A percentile compares a stretch with the other conserved stretches of the same genome.
Conservation (phyloP, 2,113 vertebrate genomes). For the Ranitomeya imitator region DNA sequence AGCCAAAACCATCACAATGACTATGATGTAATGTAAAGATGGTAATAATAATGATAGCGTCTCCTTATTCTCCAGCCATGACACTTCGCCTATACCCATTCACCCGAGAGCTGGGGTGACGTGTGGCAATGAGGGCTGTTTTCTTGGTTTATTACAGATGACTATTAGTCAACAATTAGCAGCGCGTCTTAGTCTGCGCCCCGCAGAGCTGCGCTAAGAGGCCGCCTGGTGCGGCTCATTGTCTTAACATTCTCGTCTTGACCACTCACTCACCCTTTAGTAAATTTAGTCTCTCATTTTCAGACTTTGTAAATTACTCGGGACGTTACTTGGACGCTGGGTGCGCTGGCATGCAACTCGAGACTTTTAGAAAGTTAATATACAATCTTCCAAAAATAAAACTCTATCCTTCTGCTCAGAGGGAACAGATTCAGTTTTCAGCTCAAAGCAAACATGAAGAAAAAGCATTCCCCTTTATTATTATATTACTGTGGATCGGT, state of each 20-base stretch:
- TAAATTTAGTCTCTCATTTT: constrained; percentile 1
- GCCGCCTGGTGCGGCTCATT: neutral
- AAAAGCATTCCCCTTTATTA: neutral
- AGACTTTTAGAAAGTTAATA: constrained; percentile 30
- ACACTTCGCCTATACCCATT: neutral
- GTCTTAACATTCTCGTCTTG: neutral
- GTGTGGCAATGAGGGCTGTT: neutral
- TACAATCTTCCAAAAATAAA: constrained; percentile 44
- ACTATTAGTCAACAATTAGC: constrained; percentile 6
- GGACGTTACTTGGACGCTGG: constrained; percentile 29
- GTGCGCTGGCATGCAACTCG: constrained; percentile 17
- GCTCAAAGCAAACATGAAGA: constrained; percentile 1
- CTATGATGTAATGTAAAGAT: neutral
- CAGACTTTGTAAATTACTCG: constrained; percentile 12
- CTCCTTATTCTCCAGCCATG: neutral
- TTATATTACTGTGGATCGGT: neutral
- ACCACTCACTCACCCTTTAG: constrained; percentile 21
- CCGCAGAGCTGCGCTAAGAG: neutral
- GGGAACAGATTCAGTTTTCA: neutral
- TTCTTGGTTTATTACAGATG: neutral
- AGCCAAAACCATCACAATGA: neutral
- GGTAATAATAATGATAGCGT: neutral
- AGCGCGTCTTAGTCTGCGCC: neutral
- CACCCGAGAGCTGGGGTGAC: neutral
- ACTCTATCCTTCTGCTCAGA: constrained; percentile 9